Percentiles rank a stretch among this genome's conserved stretches.
These are phyloP conservation scores for Amphiduros pacificus DNA, from an alignment of 2,888 invertebrate species.

Conservation along the genomic window DNA sequence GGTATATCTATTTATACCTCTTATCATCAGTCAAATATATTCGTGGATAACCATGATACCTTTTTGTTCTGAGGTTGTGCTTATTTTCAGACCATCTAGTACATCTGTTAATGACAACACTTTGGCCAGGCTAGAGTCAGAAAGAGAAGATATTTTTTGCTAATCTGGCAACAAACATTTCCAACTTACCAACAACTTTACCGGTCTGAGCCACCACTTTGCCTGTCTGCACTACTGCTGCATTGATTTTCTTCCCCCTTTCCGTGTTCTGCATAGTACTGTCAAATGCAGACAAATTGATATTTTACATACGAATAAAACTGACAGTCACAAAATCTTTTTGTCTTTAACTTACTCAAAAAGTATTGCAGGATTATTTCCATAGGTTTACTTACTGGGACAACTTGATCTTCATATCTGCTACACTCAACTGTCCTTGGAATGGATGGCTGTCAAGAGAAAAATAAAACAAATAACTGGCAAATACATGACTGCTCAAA, in stretches of 20 bases:
- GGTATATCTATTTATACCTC: background rate
- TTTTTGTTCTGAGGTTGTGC: no score
- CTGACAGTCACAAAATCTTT: background rate
- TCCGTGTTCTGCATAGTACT: slow-evolving; percentile 95
- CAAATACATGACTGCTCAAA: background rate
- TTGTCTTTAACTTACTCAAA: no score
- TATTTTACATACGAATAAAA: background rate
- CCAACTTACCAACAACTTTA: slow-evolving; percentile 68
- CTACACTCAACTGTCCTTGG: slow-evolving; percentile 89
- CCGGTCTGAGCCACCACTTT: slow-evolving; percentile 82
- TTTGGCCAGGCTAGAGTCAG: no score
- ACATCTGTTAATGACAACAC: no score
- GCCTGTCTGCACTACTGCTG: slow-evolving; percentile 88
- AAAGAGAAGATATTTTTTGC: no score
- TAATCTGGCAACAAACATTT: no score
- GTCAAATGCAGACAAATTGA: slow-evolving; percentile 36
- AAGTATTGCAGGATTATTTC: background rate
- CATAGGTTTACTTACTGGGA: slow-evolving; percentile 52
- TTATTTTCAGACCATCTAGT: no score
- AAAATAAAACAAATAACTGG: background rate
- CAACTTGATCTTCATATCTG: slow-evolving; percentile 78
- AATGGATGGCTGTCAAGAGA: slow-evolving; percentile 74
- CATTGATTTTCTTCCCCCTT: slow-evolving; percentile 88
- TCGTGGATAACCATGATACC: no score
- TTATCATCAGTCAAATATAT: background rate